Evolutionary conservation across 2,797 vertebrate species (phyloP).

Genomic region (Ptychadena robeensis): DNA sequence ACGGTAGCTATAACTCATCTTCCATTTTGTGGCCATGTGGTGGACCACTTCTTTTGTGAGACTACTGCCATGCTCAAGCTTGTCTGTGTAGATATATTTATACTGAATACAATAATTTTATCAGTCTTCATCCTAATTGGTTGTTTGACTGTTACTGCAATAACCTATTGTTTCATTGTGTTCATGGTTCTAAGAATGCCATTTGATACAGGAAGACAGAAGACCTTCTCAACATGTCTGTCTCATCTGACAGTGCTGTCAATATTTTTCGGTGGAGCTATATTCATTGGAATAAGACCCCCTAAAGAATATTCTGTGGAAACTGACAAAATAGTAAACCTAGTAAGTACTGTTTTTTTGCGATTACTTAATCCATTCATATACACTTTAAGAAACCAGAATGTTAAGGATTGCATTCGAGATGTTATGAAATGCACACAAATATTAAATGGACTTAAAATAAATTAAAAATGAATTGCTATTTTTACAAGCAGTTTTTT

Average conservation of each 20-base stretch:
- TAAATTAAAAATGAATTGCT: no score
- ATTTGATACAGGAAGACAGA: no score
- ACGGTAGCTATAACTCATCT: conserved; percentile 23
- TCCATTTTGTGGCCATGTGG: conserved; percentile 61
- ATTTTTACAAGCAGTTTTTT: no score
- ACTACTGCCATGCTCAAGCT: conserved; percentile 13
- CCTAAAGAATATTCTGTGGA: conserved; percentile 14
- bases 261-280: conserved; percentile 16
- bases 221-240: no score
- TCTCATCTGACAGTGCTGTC: no score
- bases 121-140: conserved; percentile 62
- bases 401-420: conserved; percentile 16
- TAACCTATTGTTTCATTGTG: conserved; percentile 65
- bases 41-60: conserved; percentile 68
- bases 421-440: not conserved
- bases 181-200: conserved; percentile 62
- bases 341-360: not conserved
- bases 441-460: not conserved
- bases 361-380: conserved; percentile 3
- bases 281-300: conserved; percentile 41
- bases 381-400: conserved; percentile 39
- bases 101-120: conserved; percentile 47
- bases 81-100: no score
- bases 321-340: conserved; percentile 2
- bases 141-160: conserved; percentile 61